A percentile compares a stretch with the other conserved stretches of the same genome.
Conservation (phyloP, 2,888 invertebrate species). For the Drosophila ezoana region DNA sequence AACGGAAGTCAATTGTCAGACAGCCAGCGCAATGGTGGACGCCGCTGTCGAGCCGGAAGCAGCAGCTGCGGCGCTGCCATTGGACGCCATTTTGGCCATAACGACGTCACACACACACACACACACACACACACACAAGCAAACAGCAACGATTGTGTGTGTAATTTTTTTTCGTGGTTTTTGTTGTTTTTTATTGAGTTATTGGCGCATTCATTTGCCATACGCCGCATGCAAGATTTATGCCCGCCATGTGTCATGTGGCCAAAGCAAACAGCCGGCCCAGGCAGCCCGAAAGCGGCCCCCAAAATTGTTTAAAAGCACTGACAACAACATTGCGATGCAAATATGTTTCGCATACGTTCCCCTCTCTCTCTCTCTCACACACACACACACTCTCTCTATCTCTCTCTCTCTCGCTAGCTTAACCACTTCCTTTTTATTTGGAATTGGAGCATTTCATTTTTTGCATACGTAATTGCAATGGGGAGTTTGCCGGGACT, state of each 20-base stretch:
- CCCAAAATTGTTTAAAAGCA: slow-evolving; percentile 70
- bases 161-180: slow-evolving; percentile 9
- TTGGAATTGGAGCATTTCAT: slow-evolving; percentile 31
- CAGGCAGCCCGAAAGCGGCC: slow-evolving; percentile 23
- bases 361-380: slow-evolving; percentile 1
- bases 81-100: slow-evolving; percentile 49
- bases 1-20: slow-evolving; percentile 79
- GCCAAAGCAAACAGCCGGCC: slow-evolving; percentile 66
- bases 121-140: slow-evolving; percentile 15
- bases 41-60: slow-evolving; percentile 65
- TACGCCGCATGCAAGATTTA: slow-evolving; percentile 76
- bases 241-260: slow-evolving; percentile 77
- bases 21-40: slow-evolving; percentile 64
- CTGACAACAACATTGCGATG: slow-evolving; percentile 58
- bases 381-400: background rate
- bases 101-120: slow-evolving; percentile 27
- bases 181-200: slow-evolving; percentile 68
- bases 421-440: slow-evolving; percentile 30
- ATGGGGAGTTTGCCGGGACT: slow-evolving; percentile 5
- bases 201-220: slow-evolving; percentile 79
- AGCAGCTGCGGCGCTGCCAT: slow-evolving; percentile 59
- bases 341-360: slow-evolving; percentile 55
- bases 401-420: background rate
- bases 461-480: slow-evolving; percentile 47
- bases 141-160: slow-evolving; percentile 6